These are phyloP conservation scores for Albula glossodonta DNA, from an alignment of 2,113 vertebrate genomes.

Conservation along the genomic window DNA sequence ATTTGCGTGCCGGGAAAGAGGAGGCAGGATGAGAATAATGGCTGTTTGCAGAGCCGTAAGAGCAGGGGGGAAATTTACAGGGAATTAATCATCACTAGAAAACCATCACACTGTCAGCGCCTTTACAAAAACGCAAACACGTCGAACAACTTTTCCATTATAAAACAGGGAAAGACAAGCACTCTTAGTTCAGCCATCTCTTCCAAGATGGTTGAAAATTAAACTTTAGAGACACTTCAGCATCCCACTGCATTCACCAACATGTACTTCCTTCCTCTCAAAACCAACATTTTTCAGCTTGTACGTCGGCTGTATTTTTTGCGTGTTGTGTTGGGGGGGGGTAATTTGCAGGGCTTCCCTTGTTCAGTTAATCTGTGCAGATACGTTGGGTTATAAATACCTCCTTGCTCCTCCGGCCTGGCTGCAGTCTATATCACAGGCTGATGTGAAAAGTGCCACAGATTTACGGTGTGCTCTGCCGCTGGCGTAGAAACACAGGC, in stretches of 20 bases:
- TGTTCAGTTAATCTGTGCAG: neutral
- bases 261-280: neutral
- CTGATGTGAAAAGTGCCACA: slow-evolving; percentile 17
- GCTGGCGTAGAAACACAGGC: slow-evolving; percentile 36
- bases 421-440: slow-evolving; percentile 30
- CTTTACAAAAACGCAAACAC: neutral
- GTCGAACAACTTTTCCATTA: neutral
- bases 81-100: neutral
- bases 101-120: neutral
- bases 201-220: neutral
- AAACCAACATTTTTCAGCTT: neutral
- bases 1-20: neutral
- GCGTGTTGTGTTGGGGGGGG: neutral
- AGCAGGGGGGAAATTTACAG: neutral
- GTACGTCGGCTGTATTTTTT: neutral
- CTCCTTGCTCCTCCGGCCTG: slow-evolving; percentile 17
- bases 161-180: no score
- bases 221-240: neutral
- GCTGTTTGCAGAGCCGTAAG: neutral
- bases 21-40: neutral
- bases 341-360: neutral
- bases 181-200: no score
- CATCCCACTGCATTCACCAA: neutral
- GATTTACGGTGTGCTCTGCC: slow-evolving; percentile 36
- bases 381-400: slow-evolving; percentile 24